Conservation (phyloP, 2,113 vertebrate species). For the Nesogale talazaci region DNA sequence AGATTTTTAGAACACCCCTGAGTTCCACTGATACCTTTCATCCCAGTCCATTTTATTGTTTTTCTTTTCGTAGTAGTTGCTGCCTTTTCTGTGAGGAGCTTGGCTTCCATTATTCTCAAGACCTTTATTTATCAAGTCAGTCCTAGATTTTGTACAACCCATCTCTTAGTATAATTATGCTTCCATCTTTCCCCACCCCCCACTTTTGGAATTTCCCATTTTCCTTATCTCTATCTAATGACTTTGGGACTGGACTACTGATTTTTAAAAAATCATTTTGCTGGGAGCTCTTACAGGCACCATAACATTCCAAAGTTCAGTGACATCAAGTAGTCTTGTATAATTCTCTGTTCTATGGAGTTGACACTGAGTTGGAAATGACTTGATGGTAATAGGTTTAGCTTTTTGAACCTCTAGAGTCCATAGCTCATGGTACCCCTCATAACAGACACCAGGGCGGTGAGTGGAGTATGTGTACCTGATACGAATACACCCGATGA, state of each 20-base stretch:
- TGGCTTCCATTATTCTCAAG: background rate
- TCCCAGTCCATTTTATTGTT: constrained; percentile 4
- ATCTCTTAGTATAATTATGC: background rate
- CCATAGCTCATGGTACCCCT: too few relatives aligned
- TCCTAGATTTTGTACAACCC: background rate
- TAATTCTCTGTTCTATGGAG: too few relatives aligned
- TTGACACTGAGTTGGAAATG: too few relatives aligned
- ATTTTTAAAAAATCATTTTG: too few relatives aligned
- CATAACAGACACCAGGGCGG: too few relatives aligned
- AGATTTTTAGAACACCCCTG: background rate
- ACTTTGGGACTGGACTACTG: constrained; percentile 12
- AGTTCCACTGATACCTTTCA: background rate
- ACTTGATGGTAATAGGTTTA: too few relatives aligned
- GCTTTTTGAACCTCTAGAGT: too few relatives aligned
- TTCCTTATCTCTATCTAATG: background rate
- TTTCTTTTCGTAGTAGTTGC: background rate
- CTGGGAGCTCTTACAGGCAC: too few relatives aligned
- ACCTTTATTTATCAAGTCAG: background rate
- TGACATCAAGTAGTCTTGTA: too few relatives aligned
- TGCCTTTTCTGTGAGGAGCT: background rate
- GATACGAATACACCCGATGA: too few relatives aligned
- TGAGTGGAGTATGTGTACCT: too few relatives aligned
- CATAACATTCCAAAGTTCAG: too few relatives aligned
- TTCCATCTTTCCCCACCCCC: background rate
- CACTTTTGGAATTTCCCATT: background rate